A percentile compares a stretch with the other conserved stretches of the same genome.
These are phyloP conservation scores for Ibycter americanus DNA, from an alignment of 2,797 vertebrate species.

Conservation along the genomic window DNA sequence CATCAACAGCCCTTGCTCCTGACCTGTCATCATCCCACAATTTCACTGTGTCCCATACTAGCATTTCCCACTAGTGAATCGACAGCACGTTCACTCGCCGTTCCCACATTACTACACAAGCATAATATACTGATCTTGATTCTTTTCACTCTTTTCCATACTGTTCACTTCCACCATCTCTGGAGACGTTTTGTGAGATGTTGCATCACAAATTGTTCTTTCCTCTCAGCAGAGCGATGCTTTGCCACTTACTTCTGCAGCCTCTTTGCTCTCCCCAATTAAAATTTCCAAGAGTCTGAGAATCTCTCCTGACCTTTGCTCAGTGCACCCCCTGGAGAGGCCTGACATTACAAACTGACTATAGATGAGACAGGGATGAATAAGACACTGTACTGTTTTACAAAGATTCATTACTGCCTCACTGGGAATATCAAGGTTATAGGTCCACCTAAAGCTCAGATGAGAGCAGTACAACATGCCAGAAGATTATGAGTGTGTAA, in stretches of 20 bases:
- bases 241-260: not conserved
- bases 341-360: not conserved
- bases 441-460: not conserved
- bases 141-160: not conserved
- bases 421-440: not conserved
- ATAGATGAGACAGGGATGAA: not conserved
- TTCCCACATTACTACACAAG: not conserved
- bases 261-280: not conserved
- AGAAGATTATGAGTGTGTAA: not conserved
- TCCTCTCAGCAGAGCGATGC: not conserved
- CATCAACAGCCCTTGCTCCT: not conserved
- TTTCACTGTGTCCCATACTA: not conserved
- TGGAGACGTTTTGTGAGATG: not conserved
- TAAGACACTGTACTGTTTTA: not conserved
- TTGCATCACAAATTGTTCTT: not conserved
- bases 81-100: fast-evolving
- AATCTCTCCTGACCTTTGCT: not conserved
- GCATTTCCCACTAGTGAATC: not conserved
- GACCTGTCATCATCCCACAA: not conserved
- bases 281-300: not conserved
- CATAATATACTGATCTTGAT: not conserved
- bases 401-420: not conserved
- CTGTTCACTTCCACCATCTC: not conserved
- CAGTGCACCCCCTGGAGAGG: not conserved
- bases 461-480: not conserved